Evolutionary conservation across 2,888 invertebrate genomes (phyloP), one percentile per base, ranked within the genome.

Genomic region (Leptinotarsa rubiginosa): DNA sequence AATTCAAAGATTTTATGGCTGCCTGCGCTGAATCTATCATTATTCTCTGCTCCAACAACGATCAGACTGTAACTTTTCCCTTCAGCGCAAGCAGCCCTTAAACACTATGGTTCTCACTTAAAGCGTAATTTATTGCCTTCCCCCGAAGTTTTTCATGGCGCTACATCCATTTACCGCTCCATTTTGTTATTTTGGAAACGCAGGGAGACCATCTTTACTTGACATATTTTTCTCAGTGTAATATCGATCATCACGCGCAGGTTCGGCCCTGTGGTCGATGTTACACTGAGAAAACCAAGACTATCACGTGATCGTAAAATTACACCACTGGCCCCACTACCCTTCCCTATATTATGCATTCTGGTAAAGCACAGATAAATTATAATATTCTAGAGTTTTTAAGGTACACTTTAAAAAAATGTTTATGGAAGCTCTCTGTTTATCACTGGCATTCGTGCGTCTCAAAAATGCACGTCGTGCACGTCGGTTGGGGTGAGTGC

Each of bases 401-500:
- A 75, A 80, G 78, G 80, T 80, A 80, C 79, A 74, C 69, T 68
- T 75, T 77, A 64, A 75, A 73, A 73, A 74, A 71, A 62, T 72
- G 72, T 77, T 76, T 77, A 69, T 77, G 76, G 77, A 77, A 77
- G 78, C 80, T 75, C 79, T 80, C 78, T 80, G 70, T 73, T 65
- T 78, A 81, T 81, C 80, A 80, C 81, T 80, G 77, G 75, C 77
- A 75, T 76, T 75, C 54, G 64, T 62, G 62, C 64, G 47, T 65
- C 50, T 89, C 89, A 94, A 89, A 95, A 95, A 88, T 94, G 93
- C 80, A 96, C 92, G 88, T 96, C 95, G 83, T 95, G 91, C 83
- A 96, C 93, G 88, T 96, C 96, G 83, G 95, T 96, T 82, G 96
- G 95, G 71, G 95, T 95, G 81, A 93, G 92, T 81, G 95, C 93